Evolutionary conservation across 2,797 vertebrate species (phyloP).

Genomic region (Hyperoplus immaculatus): DNA sequence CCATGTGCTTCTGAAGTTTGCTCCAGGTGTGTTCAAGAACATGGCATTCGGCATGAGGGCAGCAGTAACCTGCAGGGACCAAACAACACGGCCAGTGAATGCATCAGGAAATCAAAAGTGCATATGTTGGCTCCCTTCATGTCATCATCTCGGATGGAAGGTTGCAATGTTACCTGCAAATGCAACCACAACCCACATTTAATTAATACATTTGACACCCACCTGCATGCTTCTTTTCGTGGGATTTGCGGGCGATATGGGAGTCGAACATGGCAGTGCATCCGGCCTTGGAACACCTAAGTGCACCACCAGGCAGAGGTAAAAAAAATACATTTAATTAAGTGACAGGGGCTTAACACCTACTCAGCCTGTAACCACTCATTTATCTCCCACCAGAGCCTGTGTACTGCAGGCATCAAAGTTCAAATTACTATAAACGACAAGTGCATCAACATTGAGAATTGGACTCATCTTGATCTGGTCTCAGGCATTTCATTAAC

Average conservation of each 20-base stretch:
- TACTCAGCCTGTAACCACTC: slow-evolving; percentile 5
- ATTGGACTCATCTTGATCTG: not conserved
- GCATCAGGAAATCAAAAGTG: not conserved
- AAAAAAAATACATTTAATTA: not conserved
- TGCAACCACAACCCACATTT: not conserved
- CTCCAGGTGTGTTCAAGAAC: slow-evolving; percentile 80
- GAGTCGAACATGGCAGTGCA: slow-evolving; percentile 78
- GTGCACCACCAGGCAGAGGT: slow-evolving; percentile 4
- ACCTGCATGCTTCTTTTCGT: slow-evolving; percentile 86
- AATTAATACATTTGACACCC: slow-evolving; percentile 53
- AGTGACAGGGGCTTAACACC: slow-evolving; percentile 4
- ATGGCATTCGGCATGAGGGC: slow-evolving; percentile 75
- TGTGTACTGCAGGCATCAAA: not conserved
- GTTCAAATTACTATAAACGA: slow-evolving; percentile 1
- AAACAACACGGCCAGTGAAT: slow-evolving; percentile 1
- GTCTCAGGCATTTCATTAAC: not conserved
- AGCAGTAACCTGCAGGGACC: slow-evolving; percentile 84
- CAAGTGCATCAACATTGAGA: not conserved
- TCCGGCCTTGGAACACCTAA: slow-evolving; percentile 78
- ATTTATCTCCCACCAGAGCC: not conserved
- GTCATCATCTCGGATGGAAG: not conserved
- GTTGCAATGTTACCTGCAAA: slow-evolving; percentile 21
- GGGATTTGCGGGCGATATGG: slow-evolving; percentile 76
- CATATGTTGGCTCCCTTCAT: not conserved
- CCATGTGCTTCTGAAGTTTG: slow-evolving; percentile 80